phyloP scores from a whole-genome alignment of 1,140 invertebrate genomes.

The Saccostrea cuccullata region DNA sequence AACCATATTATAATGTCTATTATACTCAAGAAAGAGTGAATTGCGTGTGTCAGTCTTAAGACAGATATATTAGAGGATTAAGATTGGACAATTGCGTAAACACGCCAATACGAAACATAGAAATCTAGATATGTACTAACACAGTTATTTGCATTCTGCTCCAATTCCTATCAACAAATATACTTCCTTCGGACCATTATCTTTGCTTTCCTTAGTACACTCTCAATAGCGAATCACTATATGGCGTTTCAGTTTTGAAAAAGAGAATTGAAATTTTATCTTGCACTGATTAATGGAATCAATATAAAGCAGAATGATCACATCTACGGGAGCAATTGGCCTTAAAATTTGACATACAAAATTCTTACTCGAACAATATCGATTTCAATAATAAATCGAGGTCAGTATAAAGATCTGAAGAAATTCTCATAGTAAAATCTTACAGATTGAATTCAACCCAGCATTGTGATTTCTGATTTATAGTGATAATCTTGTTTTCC shows the following conservation, averaged over 20 bases:
- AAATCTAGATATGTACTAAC: neutral
- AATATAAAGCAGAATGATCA: neutral
- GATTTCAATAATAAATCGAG: neutral
- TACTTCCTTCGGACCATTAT: neutral
- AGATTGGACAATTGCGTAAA: neutral
- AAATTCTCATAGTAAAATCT: neutral
- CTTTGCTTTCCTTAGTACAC: neutral
- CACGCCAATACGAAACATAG: neutral
- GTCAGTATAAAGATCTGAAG: constrained; percentile 20
- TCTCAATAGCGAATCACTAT: neutral
- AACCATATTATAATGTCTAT: no score
- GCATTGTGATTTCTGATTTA: constrained; percentile 29
- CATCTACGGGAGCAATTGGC: neutral
- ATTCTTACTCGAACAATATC: neutral
- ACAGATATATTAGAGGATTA: neutral
- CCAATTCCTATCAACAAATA: constrained; percentile 6
- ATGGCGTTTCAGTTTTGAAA: neutral
- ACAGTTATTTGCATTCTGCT: constrained; percentile 21
- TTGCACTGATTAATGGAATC: constrained; percentile 19
- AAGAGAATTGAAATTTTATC: neutral
- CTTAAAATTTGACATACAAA: neutral
- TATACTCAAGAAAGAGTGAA: no score
- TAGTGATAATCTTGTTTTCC: neutral
- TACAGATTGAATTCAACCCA: neutral
- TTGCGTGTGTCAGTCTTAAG: neutral